These are phyloP conservation scores for Rhinogobius similis DNA, from an alignment of 2,113 vertebrate genomes.

Conservation along the genomic window DNA sequence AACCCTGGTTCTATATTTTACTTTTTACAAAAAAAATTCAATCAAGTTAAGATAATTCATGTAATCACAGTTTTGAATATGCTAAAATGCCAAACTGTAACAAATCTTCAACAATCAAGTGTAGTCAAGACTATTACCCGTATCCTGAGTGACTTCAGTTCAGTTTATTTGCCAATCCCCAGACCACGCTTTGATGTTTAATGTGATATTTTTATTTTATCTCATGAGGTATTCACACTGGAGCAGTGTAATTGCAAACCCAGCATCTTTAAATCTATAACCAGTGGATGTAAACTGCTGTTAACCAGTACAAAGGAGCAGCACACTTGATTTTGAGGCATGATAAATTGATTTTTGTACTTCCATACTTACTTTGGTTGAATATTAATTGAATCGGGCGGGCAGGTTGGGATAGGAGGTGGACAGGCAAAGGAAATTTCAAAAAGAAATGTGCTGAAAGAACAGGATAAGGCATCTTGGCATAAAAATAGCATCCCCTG, in stretches of 20 bases:
- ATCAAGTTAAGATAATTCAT: not conserved
- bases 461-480: conserved; percentile 62
- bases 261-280: conserved; percentile 14
- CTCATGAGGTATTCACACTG: not conserved
- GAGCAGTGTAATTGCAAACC: not conserved
- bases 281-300: conserved; percentile 45
- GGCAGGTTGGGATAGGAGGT: conserved; percentile 47
- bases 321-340: conserved; percentile 62
- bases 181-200: not conserved
- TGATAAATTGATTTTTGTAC: conserved; percentile 77
- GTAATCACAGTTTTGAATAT: not conserved
- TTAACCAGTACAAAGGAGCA: conserved; percentile 54
- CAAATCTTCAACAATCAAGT: not conserved
- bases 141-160: not conserved
- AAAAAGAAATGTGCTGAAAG: conserved; percentile 61
- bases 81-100: not conserved
- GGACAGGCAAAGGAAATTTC: conserved; percentile 52
- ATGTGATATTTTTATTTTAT: conserved; percentile 2
- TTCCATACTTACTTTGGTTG: conserved; percentile 66
- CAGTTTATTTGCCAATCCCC: not conserved
- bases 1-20: no score
- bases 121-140: not conserved
- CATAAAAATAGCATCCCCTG: conserved; percentile 74
- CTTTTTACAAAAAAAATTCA: not conserved
- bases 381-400: conserved; percentile 71